phyloP scores from a whole-genome alignment of 1,140 invertebrate species.

The Druon quercuslanigerum region DNA sequence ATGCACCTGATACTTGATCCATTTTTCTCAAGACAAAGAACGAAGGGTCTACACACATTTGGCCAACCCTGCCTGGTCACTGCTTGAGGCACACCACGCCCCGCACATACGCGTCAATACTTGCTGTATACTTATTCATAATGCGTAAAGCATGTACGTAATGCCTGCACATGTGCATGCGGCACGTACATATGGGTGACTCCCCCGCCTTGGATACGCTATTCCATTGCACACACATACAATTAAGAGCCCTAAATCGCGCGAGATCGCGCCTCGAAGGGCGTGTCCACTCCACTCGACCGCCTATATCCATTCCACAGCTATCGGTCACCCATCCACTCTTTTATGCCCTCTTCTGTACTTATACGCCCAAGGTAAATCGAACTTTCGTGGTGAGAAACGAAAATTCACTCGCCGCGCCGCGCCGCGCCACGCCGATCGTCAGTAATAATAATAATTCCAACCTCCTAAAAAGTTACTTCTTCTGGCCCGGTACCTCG shows the following conservation, averaged over 20 bases:
- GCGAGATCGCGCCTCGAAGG: conserved; percentile 64
- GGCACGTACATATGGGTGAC: conserved; percentile 40
- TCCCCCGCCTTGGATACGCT: conserved; percentile 56
- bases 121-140: conserved; percentile 61
- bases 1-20: background rate
- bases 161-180: conserved; percentile 31
- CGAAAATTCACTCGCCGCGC: conserved; percentile 8
- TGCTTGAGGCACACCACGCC: conserved; percentile 63
- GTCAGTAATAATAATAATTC: no score
- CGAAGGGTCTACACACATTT: conserved; percentile 46
- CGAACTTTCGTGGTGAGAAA: conserved; percentile 32
- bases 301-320: conserved; percentile 55
- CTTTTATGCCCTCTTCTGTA: conserved; percentile 10
- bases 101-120: conserved; percentile 58
- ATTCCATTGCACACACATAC: conserved; percentile 60
- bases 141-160: conserved; percentile 52
- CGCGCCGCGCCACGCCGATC: background rate
- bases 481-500: no score
- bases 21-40: conserved; percentile 31
- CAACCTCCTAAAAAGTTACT: no score
- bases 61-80: conserved; percentile 52
- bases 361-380: conserved; percentile 23
- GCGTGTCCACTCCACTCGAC: conserved; percentile 53
- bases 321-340: conserved; percentile 48
- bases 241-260: conserved; percentile 70